Base-by-base conservation (phyloP, 2,888 invertebrate genomes). In the Osmoderma eremita region DNA sequence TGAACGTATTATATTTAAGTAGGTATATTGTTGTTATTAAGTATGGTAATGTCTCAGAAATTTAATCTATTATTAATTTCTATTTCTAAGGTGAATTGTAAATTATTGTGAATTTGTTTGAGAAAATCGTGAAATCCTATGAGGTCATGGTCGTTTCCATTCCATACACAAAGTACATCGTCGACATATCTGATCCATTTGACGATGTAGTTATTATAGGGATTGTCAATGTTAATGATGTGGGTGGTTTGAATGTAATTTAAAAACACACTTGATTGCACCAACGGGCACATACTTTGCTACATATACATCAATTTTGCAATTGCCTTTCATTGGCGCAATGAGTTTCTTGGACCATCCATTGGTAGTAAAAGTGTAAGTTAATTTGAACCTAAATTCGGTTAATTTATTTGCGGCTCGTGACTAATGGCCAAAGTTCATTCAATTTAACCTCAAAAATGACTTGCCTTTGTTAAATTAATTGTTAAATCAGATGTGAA, bases 401-500 rank as follows among this genome's bases (percentile, higher is more conserved):
- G 45, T 45, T 45, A 20, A 48, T 61, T 24, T 61, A 61, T 61
- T 61, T 42, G 17, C 30, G 30, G 17, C 45, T 36, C 30, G 6
- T 5, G 30, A 30, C 15, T 30, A 61, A 10, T 10, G 10, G 22
- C 17, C 30, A 15, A 58, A 51, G 39, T 61, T 50, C 41, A 65
- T 61, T 50, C 51, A 65, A 65, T 65, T 65, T 24, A 49, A 22
- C 50, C 39, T 63, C 42, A 51, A 20, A 51, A 50, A 53, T 63
- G 51, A 63, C 41, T 63, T 53, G 24, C 51, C 50, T 38, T 49
- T 58, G 56, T 56, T 48, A 65, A 58, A 58, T 65, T 65, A 65
- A 65, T 65, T 65, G 65, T 58, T 58, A 65, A 65, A 65, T 65
- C 65, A 42, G 65, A 58, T 58, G 65, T 58, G 49, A 61, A 65